These are phyloP conservation scores for Brachynemurus nebulosus DNA, from an alignment of 2,888 invertebrate genomes.

Conservation along the genomic window DNA sequence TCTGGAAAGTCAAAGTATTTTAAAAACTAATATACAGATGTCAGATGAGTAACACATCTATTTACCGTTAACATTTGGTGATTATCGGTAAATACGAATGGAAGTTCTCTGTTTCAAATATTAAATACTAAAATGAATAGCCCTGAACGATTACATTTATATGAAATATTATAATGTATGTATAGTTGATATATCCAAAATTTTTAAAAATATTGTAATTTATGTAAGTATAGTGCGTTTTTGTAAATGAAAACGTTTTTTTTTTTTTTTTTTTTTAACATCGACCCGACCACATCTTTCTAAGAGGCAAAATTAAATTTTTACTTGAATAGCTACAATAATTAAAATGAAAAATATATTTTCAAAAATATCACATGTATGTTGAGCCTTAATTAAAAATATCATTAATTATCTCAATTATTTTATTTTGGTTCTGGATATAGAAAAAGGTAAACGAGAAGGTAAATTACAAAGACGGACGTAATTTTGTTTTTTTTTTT, in stretches of 20 bases:
- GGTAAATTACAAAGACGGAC: constrained; percentile 4
- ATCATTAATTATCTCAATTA: not conserved
- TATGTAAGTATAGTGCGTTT: too few relatives aligned
- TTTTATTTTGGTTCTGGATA: not conserved
- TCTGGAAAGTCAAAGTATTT: not conserved
- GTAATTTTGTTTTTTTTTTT: not conserved
- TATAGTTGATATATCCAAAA: too few relatives aligned
- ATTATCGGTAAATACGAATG: too few relatives aligned
- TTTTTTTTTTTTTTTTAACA: not conserved
- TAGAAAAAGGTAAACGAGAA: not conserved
- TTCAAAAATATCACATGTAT: constrained; percentile 11
- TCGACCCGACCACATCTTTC: not conserved
- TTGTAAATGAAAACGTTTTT: too few relatives aligned
- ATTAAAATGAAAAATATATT: not conserved
- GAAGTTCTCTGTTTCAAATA: too few relatives aligned
- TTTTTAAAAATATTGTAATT: constrained; percentile 1
- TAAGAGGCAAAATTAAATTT: not conserved
- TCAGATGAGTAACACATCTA: too few relatives aligned
- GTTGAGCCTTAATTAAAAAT: constrained; percentile 11
- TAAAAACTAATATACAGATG: too few relatives aligned
- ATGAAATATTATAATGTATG: too few relatives aligned
- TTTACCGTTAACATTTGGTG: too few relatives aligned
- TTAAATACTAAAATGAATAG: too few relatives aligned
- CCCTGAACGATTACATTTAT: not conserved
- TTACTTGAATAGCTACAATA: not conserved